Base-by-base conservation (phyloP, 1,140 invertebrate species). In the Lasioglossum albipes region DNA sequence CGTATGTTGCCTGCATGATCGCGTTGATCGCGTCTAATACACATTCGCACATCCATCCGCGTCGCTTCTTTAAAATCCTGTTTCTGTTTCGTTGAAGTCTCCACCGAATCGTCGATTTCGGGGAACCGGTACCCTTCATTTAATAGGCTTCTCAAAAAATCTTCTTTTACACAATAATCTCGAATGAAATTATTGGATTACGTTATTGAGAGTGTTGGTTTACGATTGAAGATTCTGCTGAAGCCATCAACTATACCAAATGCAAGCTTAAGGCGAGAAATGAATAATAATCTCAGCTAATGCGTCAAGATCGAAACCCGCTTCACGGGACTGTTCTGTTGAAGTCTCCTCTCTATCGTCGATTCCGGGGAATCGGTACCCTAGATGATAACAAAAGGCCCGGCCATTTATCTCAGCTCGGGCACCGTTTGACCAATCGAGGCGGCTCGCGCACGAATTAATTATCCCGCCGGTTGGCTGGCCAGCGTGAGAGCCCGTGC, bases 401-500 rank as follows among this genome's bases (percentile, higher is more conserved):
- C 20, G 54, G 52, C 49, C 18, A 62, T 82, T 45, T 36, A 72
- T 45, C 65, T 36, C 71, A 78, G 27, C 36, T 36, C 18, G 16
- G 61, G 61, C 16, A 0, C 49, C 59, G 54, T 45, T 75, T 74
- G 66, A 61, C 70, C 69, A 74, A 82, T 84, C 64, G 81, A 68
- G 59, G 42, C 42, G 45, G 49, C 68, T 74, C 45, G 42, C n/a
- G 45, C 31, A 57, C 65, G 62, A 62, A 87, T 84, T 84, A 87
- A 87, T 87, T 79, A 82, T 77, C 61, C 22, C 61, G 57, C 9
- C 27, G 31, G 75, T 71, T 59, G 75, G 67, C 73, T 52, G 36
- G 31, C 45, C 52, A 73, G 71, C 57, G 79, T 69, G 69, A 87
- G 69, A 85, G 85, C 81, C 78, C 75, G 57, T 81, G 74, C 67